Conservation (phyloP, 2,797 vertebrate species). For the Intellagama lesueurii region DNA sequence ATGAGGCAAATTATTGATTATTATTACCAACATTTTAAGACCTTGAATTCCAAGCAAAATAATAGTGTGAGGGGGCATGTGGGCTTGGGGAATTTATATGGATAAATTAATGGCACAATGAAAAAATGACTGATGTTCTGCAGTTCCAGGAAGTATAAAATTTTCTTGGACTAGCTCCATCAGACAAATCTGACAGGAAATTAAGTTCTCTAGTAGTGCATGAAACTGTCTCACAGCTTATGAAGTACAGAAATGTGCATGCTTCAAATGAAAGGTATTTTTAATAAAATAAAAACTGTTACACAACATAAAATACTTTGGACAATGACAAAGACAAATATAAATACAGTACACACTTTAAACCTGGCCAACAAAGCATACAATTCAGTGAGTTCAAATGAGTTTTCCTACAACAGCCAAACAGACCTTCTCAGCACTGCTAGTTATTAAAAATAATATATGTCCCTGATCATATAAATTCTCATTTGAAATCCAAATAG, state of each 20-base stretch:
- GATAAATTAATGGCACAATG: background rate
- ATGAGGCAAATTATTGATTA: background rate
- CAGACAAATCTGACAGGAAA: constrained; percentile 57
- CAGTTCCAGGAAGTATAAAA: constrained; percentile 35
- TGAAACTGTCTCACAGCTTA: constrained; percentile 29
- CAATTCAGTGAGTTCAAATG: constrained; percentile 46
- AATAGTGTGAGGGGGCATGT: background rate
- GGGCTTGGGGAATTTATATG: background rate
- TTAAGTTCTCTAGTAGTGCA: constrained; percentile 35
- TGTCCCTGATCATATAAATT: constrained; percentile 20
- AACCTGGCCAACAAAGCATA: constrained; percentile 27
- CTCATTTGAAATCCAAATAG: background rate
- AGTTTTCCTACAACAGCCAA: constrained; percentile 44
- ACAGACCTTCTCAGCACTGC: constrained; percentile 39
- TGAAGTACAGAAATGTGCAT: constrained; percentile 40
- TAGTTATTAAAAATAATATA: constrained; percentile 40
- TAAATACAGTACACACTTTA: background rate
- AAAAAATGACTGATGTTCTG: background rate
- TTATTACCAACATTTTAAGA: background rate
- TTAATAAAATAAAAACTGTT: constrained; percentile 11
- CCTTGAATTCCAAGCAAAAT: background rate
- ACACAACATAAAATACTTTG: constrained; percentile 28
- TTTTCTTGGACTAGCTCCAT: constrained; percentile 32
- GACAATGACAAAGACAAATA: constrained; percentile 32
- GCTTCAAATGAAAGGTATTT: constrained; percentile 45